Evolutionary conservation across 2,888 invertebrate species (phyloP), one percentile per base, ranked within the genome.

Genomic region (Drosophila gaucha): DNA sequence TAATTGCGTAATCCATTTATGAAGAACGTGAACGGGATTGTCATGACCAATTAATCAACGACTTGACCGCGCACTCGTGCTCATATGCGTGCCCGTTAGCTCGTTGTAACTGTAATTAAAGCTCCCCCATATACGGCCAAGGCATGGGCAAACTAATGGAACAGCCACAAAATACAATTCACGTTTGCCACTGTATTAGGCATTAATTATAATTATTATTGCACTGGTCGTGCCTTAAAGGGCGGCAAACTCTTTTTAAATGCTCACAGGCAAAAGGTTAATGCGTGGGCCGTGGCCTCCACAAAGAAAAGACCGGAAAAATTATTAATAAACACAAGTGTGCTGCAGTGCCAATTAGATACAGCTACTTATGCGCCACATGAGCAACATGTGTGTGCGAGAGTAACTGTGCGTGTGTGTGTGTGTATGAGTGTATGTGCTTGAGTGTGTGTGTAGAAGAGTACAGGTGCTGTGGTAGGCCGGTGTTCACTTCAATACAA

Each of bases 101-200:
- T 57, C 60, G 26, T 35, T 74, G 65, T 80, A 80, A 74, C 63
- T 71, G 78, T 87, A 80, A 85, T 85, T 87, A 82, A 75, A 60
- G 49, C 52, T 65, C 49, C 64, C 65, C 67, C 64, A 62, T 55
- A 55, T 20, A 63, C 44, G 64, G 67, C 26, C n/a, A 38, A 14
- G 12, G 44, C 54, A 54, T 49, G 44, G 44, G 9, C 36, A 22
- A 26, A 24, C 9, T 33, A 54, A 55, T 55, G 60, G 39, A 73
- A 56, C 47, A 41, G 55, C 49, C 22, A 28, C 28, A 62, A 33
- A 28, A 16, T 18, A 20, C 38, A 75, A 67, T 73, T 78, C 54
- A 63, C 36, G 46, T 54, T 54, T 51, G 46, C 52, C 49, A 64
- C 52, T 26, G 47, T 56, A 80, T 77, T 66, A 80, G 57, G 44